phyloP scores from a whole-genome alignment of 2,888 invertebrate species.

The Caradrina clavipalpis region DNA sequence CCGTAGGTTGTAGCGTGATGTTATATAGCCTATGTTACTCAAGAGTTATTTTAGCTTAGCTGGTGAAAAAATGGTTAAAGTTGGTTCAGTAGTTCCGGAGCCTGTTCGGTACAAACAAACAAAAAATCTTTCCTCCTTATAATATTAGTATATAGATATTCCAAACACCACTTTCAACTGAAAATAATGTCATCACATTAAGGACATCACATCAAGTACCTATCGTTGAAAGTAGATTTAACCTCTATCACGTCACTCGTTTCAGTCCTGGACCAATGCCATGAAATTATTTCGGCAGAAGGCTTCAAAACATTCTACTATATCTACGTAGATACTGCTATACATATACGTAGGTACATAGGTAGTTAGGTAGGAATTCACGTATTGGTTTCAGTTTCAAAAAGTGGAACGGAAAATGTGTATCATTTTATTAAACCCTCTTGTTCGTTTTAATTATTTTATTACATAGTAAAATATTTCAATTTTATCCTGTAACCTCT shows the following conservation, averaged over 20 bases:
- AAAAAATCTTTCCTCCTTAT: no score
- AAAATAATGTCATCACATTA: slow-evolving; percentile 47
- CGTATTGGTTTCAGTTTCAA: slow-evolving; percentile 22
- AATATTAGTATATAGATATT: no score
- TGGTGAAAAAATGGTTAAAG: no score
- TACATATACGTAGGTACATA: not conserved
- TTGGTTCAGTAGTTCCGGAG: no score
- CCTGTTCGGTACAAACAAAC: no score
- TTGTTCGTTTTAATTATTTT: slow-evolving; percentile 6
- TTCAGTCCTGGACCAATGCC: slow-evolving; percentile 56
- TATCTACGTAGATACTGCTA: not conserved
- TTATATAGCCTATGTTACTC: no score
- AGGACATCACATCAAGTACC: no score
- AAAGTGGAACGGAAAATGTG: slow-evolving; percentile 17
- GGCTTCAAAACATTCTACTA: slow-evolving; percentile 50
- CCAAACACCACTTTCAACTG: slow-evolving; percentile 52
- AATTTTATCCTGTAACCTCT: slow-evolving; percentile 23
- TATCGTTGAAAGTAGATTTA: slow-evolving; percentile 41
- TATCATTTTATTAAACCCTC: not conserved
- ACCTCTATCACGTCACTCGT: slow-evolving; percentile 51
- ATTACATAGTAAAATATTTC: slow-evolving; percentile 30
- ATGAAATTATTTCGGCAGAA: slow-evolving; percentile 52
- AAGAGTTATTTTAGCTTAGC: no score
- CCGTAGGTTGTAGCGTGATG: no score
- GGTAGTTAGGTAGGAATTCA: not conserved